Conservation (phyloP, 2,797 vertebrate genomes). For the Chaenodraco wilsoni region DNA sequence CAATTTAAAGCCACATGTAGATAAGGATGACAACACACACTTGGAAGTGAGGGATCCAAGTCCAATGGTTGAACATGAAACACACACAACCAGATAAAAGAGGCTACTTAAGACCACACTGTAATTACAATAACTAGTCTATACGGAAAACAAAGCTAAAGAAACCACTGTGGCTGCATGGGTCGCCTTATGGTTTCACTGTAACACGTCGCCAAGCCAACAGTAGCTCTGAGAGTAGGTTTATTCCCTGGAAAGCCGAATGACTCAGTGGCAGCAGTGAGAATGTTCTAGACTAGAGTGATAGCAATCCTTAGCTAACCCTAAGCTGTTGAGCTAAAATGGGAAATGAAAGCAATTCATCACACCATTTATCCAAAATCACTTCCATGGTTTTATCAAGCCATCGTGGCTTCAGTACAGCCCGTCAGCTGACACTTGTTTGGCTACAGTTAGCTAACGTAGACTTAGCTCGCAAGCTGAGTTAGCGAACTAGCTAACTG, state of each 20-base stretch:
- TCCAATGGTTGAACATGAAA: neutral
- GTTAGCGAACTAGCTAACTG: constrained; percentile 51
- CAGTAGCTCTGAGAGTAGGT: constrained; percentile 44
- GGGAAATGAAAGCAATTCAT: neutral
- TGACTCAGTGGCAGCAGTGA: constrained; percentile 71
- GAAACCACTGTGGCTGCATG: neutral
- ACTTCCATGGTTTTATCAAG: neutral
- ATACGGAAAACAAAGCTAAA: neutral
- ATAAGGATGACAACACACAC: neutral
- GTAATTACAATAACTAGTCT: neutral
- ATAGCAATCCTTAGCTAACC: constrained; percentile 31
- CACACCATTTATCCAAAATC: neutral
- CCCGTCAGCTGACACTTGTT: constrained; percentile 77
- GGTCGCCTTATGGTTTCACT: constrained; percentile 13
- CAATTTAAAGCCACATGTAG: too few relatives aligned
- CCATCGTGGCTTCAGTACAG: neutral
- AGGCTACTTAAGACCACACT: neutral
- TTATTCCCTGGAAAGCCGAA: constrained; percentile 67
- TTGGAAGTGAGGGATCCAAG: neutral
- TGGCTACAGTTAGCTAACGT: constrained; percentile 62
- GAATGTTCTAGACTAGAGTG: constrained; percentile 76
- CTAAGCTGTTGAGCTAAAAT: neutral
- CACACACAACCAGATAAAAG: neutral
- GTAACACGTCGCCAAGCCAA: constrained; percentile 57
- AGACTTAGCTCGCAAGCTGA: constrained; percentile 32